phyloP scores from a whole-genome alignment of 2,797 vertebrate species.

The Ctenopoma kingsleyae region DNA sequence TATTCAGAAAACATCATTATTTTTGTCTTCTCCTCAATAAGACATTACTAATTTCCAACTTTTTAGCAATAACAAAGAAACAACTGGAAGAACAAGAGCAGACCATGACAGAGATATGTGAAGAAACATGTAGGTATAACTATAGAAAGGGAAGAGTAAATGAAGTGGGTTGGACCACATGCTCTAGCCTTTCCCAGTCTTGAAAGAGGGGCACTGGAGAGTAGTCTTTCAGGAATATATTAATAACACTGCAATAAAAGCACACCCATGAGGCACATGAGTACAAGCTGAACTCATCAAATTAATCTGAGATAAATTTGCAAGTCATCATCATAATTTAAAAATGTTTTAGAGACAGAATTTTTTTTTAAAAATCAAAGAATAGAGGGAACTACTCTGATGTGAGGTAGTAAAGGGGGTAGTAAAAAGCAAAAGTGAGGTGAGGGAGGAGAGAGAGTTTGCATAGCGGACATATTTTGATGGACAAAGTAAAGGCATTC shows the following conservation, averaged over 20 bases:
- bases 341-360: slow-evolving; percentile 70
- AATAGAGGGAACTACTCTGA: slow-evolving; percentile 50
- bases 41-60: not conserved
- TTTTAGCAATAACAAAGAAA: not conserved
- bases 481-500: slow-evolving; percentile 43
- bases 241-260: slow-evolving; percentile 65
- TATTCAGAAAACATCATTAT: not conserved
- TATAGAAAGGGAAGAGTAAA: slow-evolving; percentile 14
- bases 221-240: slow-evolving; percentile 63
- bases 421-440: slow-evolving; percentile 8
- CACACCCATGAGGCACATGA: slow-evolving; percentile 48
- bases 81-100: slow-evolving; percentile 19
- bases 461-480: slow-evolving; percentile 49
- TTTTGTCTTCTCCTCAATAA: not conserved
- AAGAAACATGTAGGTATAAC: slow-evolving; percentile 15
- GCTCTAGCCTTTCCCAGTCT: slow-evolving; percentile 38
- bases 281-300: slow-evolving; percentile 66
- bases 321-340: slow-evolving; percentile 69
- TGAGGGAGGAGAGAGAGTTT: slow-evolving; percentile 22
- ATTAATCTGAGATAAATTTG: slow-evolving; percentile 72
- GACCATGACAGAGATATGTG: slow-evolving; percentile 5
- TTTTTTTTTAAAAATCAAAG: slow-evolving; percentile 63
- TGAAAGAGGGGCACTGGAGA: slow-evolving; percentile 42
- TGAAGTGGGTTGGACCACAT: slow-evolving; percentile 32
- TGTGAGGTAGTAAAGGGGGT: slow-evolving; percentile 14